Evolutionary conservation across 2,797 vertebrate species (phyloP).

Genomic region (Manis crassicaudata): DNA sequence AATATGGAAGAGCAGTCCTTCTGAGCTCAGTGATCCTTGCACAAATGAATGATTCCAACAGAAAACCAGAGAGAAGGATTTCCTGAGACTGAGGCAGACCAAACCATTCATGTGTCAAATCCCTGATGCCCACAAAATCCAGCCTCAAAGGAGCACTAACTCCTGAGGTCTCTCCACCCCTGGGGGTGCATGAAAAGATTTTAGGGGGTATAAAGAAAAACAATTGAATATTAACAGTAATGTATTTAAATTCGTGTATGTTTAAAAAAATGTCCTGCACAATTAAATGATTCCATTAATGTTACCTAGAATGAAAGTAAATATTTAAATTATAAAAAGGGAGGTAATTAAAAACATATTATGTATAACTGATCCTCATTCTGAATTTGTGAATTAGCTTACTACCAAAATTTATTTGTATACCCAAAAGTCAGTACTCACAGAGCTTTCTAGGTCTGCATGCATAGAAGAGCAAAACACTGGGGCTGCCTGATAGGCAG

Average conservation of each 20-base stretch:
- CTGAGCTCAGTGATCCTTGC: background rate
- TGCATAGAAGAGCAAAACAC: no score
- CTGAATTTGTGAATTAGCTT: background rate
- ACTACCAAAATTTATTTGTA: background rate
- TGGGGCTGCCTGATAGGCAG: accelerated
- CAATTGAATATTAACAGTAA: background rate
- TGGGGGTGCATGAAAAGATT: background rate
- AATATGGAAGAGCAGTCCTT: constrained; percentile 48
- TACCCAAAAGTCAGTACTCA: background rate
- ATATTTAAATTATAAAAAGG: background rate
- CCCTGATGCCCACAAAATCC: background rate
- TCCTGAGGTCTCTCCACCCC: background rate
- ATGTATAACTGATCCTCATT: background rate
- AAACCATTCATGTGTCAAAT: background rate
- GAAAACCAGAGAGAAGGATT: background rate
- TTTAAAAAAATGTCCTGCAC: background rate
- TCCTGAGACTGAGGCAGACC: background rate
- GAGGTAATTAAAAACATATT: background rate
- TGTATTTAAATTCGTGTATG: background rate
- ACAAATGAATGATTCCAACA: background rate
- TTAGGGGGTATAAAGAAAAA: background rate
- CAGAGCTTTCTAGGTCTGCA: accelerated
- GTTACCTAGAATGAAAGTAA: background rate
- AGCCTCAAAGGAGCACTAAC: background rate
- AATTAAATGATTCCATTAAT: background rate